Evolutionary conservation across 2,888 invertebrate genomes (phyloP).

Genomic region (Oscheius sp.): DNA sequence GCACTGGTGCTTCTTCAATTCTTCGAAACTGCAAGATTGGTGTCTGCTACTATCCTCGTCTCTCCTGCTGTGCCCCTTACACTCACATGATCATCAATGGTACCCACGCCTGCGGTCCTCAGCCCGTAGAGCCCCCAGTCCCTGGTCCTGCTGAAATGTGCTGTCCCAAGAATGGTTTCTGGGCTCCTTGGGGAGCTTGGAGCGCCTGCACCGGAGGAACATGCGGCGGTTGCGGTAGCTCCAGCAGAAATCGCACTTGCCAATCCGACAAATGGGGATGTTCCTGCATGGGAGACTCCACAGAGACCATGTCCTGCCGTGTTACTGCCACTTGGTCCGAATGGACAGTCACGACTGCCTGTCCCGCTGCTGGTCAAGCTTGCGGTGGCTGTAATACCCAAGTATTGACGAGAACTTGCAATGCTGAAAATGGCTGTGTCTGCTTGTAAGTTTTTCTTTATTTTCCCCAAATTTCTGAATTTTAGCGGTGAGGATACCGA

Average conservation of each 20-base stretch:
- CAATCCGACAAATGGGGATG: constrained; percentile 23
- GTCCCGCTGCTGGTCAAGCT: constrained; percentile 16
- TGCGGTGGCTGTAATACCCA: constrained; percentile 25
- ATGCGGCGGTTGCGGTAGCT: constrained; percentile 38
- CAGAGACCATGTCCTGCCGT: constrained; percentile 9
- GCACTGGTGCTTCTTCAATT: constrained; percentile 39
- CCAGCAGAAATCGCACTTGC: constrained; percentile 6
- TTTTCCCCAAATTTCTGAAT: not conserved
- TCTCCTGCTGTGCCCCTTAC: constrained; percentile 46
- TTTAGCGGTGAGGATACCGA: constrained; percentile 7
- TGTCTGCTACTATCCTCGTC: constrained; percentile 50
- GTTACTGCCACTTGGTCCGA: constrained; percentile 15
- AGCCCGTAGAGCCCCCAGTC: constrained; percentile 23
- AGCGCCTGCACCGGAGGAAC: constrained; percentile 41
- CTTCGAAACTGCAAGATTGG: constrained; percentile 48
- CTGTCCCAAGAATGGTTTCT: constrained; percentile 45
- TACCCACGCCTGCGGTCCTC: constrained; percentile 49
- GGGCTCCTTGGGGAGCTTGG: constrained; percentile 55
- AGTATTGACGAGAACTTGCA: constrained; percentile 21
- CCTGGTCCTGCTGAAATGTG: constrained; percentile 14
- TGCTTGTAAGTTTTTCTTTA: constrained; percentile 21
- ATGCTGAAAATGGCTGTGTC: constrained; percentile 23
- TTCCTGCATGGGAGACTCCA: constrained; percentile 11
- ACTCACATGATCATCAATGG: constrained; percentile 39
- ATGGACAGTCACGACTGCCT: constrained; percentile 20